phyloP scores from a whole-genome alignment of 2,888 invertebrate genomes.

The Periphyllus acericola region DNA sequence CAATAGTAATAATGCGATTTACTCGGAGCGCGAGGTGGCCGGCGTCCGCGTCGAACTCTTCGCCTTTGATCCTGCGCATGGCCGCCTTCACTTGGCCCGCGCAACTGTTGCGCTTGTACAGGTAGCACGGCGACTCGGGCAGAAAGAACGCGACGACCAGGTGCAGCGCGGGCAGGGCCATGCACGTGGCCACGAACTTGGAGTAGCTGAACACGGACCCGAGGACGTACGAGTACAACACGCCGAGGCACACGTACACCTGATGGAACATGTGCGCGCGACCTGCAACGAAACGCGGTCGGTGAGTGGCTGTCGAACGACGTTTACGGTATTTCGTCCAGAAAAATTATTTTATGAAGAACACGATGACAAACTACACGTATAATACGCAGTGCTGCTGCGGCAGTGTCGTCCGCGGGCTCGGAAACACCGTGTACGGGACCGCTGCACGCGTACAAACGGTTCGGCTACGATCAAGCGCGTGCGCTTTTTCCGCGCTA shows the following conservation, averaged over 20 bases:
- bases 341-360: too few species aligned
- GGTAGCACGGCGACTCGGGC: neutral
- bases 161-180: neutral
- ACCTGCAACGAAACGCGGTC: neutral
- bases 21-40: neutral
- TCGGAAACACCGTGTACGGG: too few species aligned
- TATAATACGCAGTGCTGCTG: too few species aligned
- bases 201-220: neutral
- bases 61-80: neutral
- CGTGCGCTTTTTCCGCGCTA: too few species aligned
- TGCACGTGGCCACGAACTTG: neutral
- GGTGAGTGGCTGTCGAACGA: too few species aligned
- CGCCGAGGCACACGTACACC: conserved; percentile 1
- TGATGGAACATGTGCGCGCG: conserved; percentile 10
- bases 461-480: too few species aligned
- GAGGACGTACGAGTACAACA: neutral
- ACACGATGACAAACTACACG: too few species aligned
- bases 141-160: neutral
- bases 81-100: neutral
- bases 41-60: neutral
- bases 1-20: neutral
- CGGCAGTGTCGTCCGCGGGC: too few species aligned
- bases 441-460: too few species aligned
- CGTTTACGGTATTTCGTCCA: too few species aligned
- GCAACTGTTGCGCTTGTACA: neutral